Percentiles rank a stretch among this genome's conserved stretches.
Conservation (phyloP, 1,140 invertebrate species). For the Drosophila busckii region DNA sequence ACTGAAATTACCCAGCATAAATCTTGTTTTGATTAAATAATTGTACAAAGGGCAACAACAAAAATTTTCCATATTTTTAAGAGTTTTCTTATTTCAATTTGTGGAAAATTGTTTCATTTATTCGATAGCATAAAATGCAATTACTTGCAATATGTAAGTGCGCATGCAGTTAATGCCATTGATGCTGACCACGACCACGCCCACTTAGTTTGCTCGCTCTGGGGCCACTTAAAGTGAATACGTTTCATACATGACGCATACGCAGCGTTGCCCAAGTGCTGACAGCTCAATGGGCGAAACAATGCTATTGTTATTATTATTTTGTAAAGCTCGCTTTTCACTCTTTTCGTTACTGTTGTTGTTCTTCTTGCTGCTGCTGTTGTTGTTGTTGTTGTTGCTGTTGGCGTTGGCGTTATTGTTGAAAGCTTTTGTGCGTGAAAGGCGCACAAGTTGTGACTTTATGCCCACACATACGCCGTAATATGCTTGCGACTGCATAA, state of each 20-base stretch:
- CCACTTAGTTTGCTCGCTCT: slow-evolving; percentile 12
- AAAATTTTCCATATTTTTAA: slow-evolving; percentile 22
- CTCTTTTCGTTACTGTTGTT: too few species aligned
- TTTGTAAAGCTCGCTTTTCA: slow-evolving; percentile 28
- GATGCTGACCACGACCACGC: slow-evolving; percentile 32
- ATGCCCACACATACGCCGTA: slow-evolving; percentile 44
- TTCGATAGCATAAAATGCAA: slow-evolving; percentile 26
- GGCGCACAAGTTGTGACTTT: slow-evolving; percentile 50
- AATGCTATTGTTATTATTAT: slow-evolving; percentile 23
- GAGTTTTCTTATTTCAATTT: slow-evolving; percentile 13
- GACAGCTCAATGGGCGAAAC: not conserved
- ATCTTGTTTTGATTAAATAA: slow-evolving; percentile 48
- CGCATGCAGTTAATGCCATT: slow-evolving; percentile 53
- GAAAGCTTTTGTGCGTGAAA: slow-evolving; percentile 44
- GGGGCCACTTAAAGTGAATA: slow-evolving; percentile 61
- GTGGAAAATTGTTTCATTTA: slow-evolving; percentile 33
- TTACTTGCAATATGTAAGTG: slow-evolving; percentile 23
- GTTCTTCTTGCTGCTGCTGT: too few species aligned
- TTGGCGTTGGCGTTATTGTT: too few species aligned
- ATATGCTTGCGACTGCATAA: slow-evolving; percentile 59
- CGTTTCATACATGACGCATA: slow-evolving; percentile 50
- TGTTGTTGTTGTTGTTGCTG: too few species aligned
- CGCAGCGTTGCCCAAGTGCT: not conserved
- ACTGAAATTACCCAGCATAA: slow-evolving; percentile 49
- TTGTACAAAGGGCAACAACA: slow-evolving; percentile 20